Evolutionary conservation across 2,113 vertebrate genomes (phyloP).

Genomic region (Dasyornis broadbenti): DNA sequence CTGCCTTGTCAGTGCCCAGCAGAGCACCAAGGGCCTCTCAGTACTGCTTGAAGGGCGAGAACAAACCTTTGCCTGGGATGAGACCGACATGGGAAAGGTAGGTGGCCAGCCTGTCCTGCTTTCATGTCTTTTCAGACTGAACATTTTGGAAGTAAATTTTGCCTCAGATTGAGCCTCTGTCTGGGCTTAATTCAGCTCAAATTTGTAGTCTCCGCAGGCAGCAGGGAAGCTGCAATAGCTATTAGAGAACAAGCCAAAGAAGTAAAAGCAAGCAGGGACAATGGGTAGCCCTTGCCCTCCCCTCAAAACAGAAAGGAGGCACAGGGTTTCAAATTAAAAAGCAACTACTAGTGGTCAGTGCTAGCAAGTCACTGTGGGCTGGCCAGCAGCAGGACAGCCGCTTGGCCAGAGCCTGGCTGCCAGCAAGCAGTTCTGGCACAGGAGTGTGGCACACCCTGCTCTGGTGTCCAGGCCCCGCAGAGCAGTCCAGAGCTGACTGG

Average conservation of each 20-base stretch:
- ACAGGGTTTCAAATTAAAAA: neutral
- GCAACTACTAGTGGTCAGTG: neutral
- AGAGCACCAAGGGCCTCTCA: constrained; percentile 11
- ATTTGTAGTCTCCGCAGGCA: constrained; percentile 40
- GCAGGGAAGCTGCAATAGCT: constrained; percentile 41
- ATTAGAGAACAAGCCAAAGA: constrained; percentile 34
- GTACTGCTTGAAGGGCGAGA: neutral
- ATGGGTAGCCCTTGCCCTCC: neutral
- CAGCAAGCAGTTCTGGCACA: neutral
- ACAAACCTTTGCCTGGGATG: neutral
- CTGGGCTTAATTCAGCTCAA: constrained; percentile 59
- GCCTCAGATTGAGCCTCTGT: constrained; percentile 17
- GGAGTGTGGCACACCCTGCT: constrained; percentile 14
- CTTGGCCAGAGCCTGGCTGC: neutral
- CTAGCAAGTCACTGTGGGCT: neutral
- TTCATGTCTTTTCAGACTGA: constrained; percentile 8
- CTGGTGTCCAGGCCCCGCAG: neutral
- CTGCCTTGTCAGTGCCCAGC: neutral
- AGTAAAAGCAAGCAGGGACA: constrained; percentile 37
- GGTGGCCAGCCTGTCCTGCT: neutral
- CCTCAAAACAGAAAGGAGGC: neutral
- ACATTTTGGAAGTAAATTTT: constrained; percentile 20
- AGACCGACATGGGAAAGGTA: neutral
- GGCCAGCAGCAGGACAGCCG: neutral
- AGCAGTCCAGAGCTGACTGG: neutral